Percentiles rank a stretch among this genome's conserved stretches.
phyloP scores from a whole-genome alignment of 2,888 invertebrate genomes.

The Loripinus fragilis region DNA sequence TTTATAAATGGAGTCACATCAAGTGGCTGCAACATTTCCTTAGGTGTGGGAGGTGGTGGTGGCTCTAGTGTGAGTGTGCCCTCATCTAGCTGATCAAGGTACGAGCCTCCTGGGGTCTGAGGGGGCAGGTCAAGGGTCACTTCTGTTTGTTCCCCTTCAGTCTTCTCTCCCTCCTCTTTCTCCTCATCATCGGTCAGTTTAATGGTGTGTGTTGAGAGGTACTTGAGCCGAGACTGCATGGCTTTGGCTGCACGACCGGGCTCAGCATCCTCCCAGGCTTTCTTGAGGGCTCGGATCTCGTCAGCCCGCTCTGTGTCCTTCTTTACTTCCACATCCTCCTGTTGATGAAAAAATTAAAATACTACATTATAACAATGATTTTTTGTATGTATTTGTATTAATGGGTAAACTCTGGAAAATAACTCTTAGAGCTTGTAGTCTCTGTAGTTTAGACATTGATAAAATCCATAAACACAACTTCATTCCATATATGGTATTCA shows the following conservation, averaged over 20 bases:
- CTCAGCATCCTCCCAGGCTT: conserved; percentile 83
- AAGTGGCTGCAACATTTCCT: conserved; percentile 79
- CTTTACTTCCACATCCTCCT: conserved; percentile 82
- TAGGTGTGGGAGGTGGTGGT: conserved; percentile 77
- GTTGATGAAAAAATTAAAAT: too few relatives aligned
- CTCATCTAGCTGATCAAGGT: conserved; percentile 73
- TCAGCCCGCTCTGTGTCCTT: conserved; percentile 83
- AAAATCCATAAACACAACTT: too few relatives aligned
- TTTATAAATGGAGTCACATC: conserved; percentile 80
- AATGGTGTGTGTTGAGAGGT: conserved; percentile 80
- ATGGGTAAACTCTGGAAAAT: too few relatives aligned
- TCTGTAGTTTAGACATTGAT: too few relatives aligned
- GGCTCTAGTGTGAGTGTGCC: conserved; percentile 76
- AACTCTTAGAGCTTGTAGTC: too few relatives aligned
- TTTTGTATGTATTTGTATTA: too few relatives aligned
- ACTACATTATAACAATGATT: too few relatives aligned
- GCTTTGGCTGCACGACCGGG: conserved; percentile 83
- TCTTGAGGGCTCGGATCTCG: conserved; percentile 83
- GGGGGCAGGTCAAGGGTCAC: conserved; percentile 58
- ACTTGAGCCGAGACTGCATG: conserved; percentile 80
- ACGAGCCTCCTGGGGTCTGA: conserved; percentile 70
- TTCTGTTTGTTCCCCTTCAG: conserved; percentile 54
- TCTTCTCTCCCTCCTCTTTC: conserved; percentile 57
- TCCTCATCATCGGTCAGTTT: conserved; percentile 72
- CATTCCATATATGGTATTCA: too few relatives aligned